phyloP scores from a whole-genome alignment of 2,113 vertebrate genomes.

The Petaurus breviceps region DNA sequence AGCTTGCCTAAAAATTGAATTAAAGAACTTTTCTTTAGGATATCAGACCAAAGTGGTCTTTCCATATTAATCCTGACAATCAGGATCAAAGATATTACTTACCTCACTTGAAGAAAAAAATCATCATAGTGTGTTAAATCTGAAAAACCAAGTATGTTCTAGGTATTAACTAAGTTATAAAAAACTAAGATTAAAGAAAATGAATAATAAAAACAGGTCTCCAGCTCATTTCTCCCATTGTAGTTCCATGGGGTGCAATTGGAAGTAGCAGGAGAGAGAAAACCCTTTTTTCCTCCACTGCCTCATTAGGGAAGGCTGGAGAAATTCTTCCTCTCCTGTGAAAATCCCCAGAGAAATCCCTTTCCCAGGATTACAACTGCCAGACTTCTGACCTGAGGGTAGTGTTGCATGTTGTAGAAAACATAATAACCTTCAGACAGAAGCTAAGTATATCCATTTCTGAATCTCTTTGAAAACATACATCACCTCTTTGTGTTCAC shows the following conservation, averaged over 20 bases:
- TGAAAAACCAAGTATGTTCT: background rate
- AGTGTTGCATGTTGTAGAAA: background rate
- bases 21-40: conserved; percentile 35
- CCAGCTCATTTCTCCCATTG: background rate
- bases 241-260: background rate
- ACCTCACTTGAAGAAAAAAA: conserved; percentile 20
- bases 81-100: conserved; percentile 35
- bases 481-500: background rate
- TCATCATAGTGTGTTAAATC: background rate
- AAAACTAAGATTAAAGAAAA: background rate
- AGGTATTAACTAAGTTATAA: background rate
- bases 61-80: conserved; percentile 66
- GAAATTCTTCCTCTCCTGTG: background rate
- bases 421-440: background rate
- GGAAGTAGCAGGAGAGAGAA: background rate
- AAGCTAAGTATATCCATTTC: background rate
- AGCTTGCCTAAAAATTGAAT: conserved; percentile 57
- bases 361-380: background rate
- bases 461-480: background rate
- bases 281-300: background rate
- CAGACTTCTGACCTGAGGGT: conserved; percentile 15
- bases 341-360: conserved; percentile 7
- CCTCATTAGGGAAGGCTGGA: background rate
- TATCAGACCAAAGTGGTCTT: conserved; percentile 46
- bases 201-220: background rate